Evolutionary conservation across 2,888 invertebrate genomes (phyloP), one percentile per base, ranked within the genome.

Genomic region (Pterostichus niger): DNA sequence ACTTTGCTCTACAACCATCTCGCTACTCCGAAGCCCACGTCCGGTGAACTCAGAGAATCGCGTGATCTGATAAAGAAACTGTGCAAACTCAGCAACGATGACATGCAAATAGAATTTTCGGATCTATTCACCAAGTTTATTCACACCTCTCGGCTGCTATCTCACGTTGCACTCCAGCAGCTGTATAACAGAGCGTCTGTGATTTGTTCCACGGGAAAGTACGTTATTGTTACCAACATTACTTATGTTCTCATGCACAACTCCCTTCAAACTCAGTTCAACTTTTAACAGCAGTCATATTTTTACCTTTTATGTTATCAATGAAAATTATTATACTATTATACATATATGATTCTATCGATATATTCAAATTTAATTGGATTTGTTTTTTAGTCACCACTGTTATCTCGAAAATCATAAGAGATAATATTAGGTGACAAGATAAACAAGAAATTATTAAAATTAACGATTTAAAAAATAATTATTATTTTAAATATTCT

Each of bases 1-100:
- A 91, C 92, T 54, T 90, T 97, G 5, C 89, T 95, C 0, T 97
- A 95, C 87, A 94, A 96, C 87, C 96, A 96, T 87, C 90, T 92
- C 2, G 92, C 93, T 6, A 91, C 93, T 1, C 90, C 93, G 0
- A 94, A 93, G 85, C 93, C 94, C 0, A 93, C 94, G 4, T 93
- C 94, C 46, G 94, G 94, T 0, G 95, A 96, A 86, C 90, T 96
- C 31, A 93, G 93, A 86, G 92, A 93, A 0, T 93, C 96, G 0
- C 92, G 95, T 84, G 94, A 95, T 86, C 92, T 95, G 5, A 89
- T 96, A 15, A 94, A 94, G 87, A 89, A 92, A 86, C 91, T 96
- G 88, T 96, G 96, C 89, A 89, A 88, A 6, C 88, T 92, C 54
- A 92, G 92, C 77, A 90, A 91, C 83, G 92, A 93, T 33, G 92